Evolutionary conservation across 2,113 vertebrate species (phyloP).

Genomic region (Myodes glareolus): DNA sequence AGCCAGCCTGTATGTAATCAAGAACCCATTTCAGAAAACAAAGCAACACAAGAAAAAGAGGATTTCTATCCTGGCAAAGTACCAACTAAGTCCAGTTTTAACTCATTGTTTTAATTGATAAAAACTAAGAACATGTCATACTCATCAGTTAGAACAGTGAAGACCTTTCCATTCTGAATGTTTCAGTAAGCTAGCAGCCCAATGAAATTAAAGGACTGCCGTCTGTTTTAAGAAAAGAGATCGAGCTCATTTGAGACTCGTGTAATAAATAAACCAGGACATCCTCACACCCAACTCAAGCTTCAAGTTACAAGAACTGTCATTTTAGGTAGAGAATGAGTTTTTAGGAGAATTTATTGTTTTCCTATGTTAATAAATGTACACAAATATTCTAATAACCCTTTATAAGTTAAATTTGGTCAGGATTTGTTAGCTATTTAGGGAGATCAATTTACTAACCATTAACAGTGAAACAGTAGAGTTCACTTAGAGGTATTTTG

Average conservation of each 20-base stretch:
- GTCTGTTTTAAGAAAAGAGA: constrained; percentile 46
- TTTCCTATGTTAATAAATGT: constrained; percentile 48
- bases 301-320: background rate
- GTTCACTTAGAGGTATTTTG: constrained; percentile 3
- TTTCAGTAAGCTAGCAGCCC: constrained; percentile 1
- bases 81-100: constrained; percentile 47
- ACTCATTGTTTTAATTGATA: constrained; percentile 30
- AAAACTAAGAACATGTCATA: constrained; percentile 8
- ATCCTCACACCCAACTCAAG: background rate
- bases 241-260: background rate
- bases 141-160: background rate
- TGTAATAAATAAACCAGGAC: background rate
- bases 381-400: constrained; percentile 57
- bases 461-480: background rate
- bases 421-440: constrained; percentile 30
- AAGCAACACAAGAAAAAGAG: background rate
- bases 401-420: constrained; percentile 59
- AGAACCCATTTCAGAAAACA: background rate
- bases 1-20: background rate
- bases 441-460: constrained; percentile 21
- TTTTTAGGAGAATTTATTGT: constrained; percentile 47
- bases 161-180: constrained; percentile 23
- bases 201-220: constrained; percentile 38
- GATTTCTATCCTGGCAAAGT: constrained; percentile 28
- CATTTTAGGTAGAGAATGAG: constrained; percentile 34